Conservation (phyloP, 2,797 vertebrate genomes). For the Malacoraja senta region DNA sequence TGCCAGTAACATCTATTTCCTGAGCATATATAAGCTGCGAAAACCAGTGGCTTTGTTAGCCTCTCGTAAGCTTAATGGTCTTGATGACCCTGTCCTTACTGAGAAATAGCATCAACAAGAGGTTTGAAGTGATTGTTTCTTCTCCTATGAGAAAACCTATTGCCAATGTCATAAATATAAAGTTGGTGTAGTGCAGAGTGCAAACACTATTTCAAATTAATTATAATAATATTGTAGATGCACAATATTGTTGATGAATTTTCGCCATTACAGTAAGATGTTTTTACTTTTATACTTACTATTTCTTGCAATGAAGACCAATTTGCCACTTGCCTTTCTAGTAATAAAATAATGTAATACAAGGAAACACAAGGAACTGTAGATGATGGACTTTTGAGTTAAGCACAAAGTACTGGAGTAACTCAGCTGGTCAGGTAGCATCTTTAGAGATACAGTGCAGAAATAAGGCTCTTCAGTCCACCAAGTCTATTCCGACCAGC, state of each 20-base stretch:
- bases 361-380: not conserved
- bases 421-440: too few species aligned
- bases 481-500: too few species aligned
- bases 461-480: too few species aligned
- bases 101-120: not conserved
- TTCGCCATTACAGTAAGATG: too few species aligned
- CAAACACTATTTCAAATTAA: not conserved
- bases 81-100: not conserved
- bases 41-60: not conserved
- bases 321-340: too few species aligned
- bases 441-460: too few species aligned
- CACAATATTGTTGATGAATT: too few species aligned
- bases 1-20: not conserved
- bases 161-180: not conserved
- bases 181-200: not conserved
- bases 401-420: too few species aligned
- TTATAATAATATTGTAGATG: not conserved
- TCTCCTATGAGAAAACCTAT: not conserved
- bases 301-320: too few species aligned
- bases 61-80: not conserved
- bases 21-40: not conserved
- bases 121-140: not conserved
- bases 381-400: too few species aligned
- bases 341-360: not conserved
- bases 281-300: too few species aligned